Base-by-base conservation (phyloP, 2,888 invertebrate species). In the Drosophila rellima region DNA sequence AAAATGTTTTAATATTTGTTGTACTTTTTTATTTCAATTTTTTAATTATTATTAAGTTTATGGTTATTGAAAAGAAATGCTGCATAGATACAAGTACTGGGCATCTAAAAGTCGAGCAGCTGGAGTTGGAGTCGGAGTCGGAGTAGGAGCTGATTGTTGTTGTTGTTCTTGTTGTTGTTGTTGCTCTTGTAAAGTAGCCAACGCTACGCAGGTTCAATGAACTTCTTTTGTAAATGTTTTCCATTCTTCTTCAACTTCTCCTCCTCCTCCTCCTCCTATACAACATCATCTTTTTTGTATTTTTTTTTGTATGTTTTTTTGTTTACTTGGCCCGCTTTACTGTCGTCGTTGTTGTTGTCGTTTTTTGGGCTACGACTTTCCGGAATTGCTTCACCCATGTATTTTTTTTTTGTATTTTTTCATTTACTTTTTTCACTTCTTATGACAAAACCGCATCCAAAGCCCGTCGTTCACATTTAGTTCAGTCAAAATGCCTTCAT, bases 191-290 rank as follows among this genome's bases (percentile, higher is more conserved):
- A 70, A 72, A 84, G 84, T 81, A 84, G 89, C 79, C 82, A 66
- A 60, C 61, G 65, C 74, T 81, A 72, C 67, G 80, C 72, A 70
- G 78, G 85, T 89, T 89, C 90, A 88, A 54, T 72, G 88, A 89
- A 78, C 88, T 85, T 80, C 72, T 88, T 88, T 89, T 80, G 78
- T 88, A 80, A 85, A 85, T 82, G 88, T 88, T 82, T 89, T 88
- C 62, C 75, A 72, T 69, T 71, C 70, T 76, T 68, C 62, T 68
- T 51, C 45, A 40, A 42, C 50, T 60, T 17, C 61, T 50, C 35
- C 47, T 62, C 37, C 39, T 60, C 23, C 61, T 50, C 35, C 47
- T 62, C 37, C 39, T 42, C 40, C 26, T 39, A 51, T 45, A 44
- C 67, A 23, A 42, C 54, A 42, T 52, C 52, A 15, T 78, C 44